Base-by-base conservation (phyloP, 2,797 vertebrate species). In the Arnoldichthys spilopterus region DNA sequence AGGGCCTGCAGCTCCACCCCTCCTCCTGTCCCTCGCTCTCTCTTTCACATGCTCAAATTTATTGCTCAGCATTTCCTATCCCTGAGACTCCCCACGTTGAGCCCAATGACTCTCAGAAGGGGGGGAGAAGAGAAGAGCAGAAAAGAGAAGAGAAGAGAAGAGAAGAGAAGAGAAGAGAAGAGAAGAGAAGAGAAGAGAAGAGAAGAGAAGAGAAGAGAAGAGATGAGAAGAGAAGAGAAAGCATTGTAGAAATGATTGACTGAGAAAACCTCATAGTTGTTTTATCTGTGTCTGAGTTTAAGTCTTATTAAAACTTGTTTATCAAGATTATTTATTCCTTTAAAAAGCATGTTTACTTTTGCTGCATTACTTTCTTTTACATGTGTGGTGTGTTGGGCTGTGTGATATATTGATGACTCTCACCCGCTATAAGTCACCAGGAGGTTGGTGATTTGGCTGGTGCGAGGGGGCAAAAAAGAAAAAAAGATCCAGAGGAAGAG, bases 41-140 rank as follows among this genome's bases (percentile, higher is more conserved):
- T 91, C 87, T 91, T 92, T 93, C 92, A 92, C 88, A 86, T 84
- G 82, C 85, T 86, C 86, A 92, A 91, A 93, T 94, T 93, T 94
- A 94, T 94, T 91, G 90, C 91, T 91, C 84, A 90, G 85, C 90
- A 92, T 91, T 93, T 93, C 92, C 93, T 93, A 90, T 89, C 74
- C 83, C 72, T 79, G 87, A 91, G 93, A 94, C 94, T 94, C 91
- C 93, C 93, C 93, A 94, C 92, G 92, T 94, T 92, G 93, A 91
- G 86, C 86, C 64, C 58, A 78, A 6, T 61, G 61, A 79, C 58
- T 72, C 54, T 24, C 7, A 69, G 16, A 56, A 61, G 51, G 37
- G n/a, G 45, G 37, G 0, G 2, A 9, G 26, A 8, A 45, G 18
- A 28, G 2, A 43, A 73, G 45, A 62, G 24, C 5, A 58, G 51